Base-by-base conservation (phyloP, 1,140 invertebrate genomes). In the Macrosteles quadrilineatus region DNA sequence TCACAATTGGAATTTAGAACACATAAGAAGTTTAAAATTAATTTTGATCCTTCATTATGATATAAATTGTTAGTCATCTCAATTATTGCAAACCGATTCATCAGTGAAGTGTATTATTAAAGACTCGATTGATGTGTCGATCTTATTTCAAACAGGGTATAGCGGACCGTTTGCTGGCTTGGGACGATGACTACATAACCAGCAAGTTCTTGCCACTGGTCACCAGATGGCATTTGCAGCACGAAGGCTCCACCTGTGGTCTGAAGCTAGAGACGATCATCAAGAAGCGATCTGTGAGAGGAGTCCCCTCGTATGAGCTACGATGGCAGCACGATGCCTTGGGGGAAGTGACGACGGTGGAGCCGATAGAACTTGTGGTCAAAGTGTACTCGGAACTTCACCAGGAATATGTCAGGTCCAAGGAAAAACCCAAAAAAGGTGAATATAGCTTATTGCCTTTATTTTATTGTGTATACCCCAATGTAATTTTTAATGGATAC, bases 171-270 rank as follows among this genome's bases (percentile, higher is more conserved):
- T 84, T 88, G 75, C 77, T 93, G 45, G 82, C 83, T 68, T 95
- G 92, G 92, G 85, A 88, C n/a, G 85, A 88, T 76, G 83, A 87
- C 25, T 93, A 94, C 77, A 84, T 88, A 45, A 87, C 92, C 69
- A 86, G 89, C 73, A 94, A 94, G 80, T 88, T 92, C 71, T 82
- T 94, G 66, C 90, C 91, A 0, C 76, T 95, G 14, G 76, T 91
- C 2, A 92, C 89, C 1, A 84, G 91, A 55, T 91, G 90, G 89
- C 88, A 89, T 74, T 74, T 89, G 40, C 45, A 80, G 57, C 79
- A 86, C 77, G 73, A 72, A 32, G 69, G 69, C 17, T 29, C 31
- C 12, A n/a, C 43, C 0, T 67, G 53, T 12, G 69, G 59, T 53
- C 47, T 77, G 30, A 32, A 59, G 59, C 68, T 75, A 17, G 64